A percentile compares a stretch with the other conserved stretches of the same genome.
phyloP scores from a whole-genome alignment of 2,113 vertebrate genomes.

The Coracopsis vasa region DNA sequence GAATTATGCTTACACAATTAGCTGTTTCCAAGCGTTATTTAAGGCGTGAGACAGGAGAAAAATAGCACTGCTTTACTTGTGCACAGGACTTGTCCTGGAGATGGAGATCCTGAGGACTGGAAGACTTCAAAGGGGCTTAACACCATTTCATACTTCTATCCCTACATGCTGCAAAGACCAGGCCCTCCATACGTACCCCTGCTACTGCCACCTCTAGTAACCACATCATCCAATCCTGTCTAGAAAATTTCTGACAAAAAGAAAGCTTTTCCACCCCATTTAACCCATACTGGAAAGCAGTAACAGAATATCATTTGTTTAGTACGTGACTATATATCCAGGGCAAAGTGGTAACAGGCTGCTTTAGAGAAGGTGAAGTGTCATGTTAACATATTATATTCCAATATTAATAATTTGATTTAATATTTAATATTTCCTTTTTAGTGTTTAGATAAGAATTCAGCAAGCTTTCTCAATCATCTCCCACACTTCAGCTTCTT shows the following conservation, averaged over 20 bases:
- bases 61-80: background rate
- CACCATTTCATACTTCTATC: background rate
- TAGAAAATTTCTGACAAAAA: background rate
- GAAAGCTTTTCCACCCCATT: background rate
- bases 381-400: background rate
- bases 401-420: background rate
- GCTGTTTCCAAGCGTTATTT: background rate
- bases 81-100: background rate
- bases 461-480: background rate
- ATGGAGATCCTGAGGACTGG: background rate
- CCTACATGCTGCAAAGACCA: background rate
- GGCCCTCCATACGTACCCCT: background rate
- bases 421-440: conserved; percentile 31
- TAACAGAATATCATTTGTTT: background rate
- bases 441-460: conserved; percentile 24
- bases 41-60: background rate
- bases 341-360: background rate
- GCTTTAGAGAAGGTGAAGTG: conserved; percentile 12
- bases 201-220: background rate
- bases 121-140: background rate
- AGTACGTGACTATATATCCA: background rate
- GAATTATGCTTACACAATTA: background rate
- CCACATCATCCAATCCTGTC: background rate
- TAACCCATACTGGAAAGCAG: background rate
- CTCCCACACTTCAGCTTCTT: background rate